Percentiles rank a stretch among this genome's conserved stretches.
Conservation (phyloP, 2,888 invertebrate species). For the Cryptocephalus moraei region DNA sequence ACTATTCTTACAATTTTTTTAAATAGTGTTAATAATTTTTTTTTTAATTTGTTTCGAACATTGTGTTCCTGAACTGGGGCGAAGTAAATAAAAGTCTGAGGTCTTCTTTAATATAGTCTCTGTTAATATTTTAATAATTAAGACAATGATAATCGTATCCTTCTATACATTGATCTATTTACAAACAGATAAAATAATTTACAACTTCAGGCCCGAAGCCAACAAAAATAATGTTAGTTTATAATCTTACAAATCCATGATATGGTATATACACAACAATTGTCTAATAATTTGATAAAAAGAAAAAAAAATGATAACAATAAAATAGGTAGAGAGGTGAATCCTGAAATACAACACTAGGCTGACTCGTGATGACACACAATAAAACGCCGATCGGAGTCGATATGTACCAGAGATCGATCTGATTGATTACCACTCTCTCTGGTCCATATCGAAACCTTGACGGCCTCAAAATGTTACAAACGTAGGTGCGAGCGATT, state of each 20-base stretch:
- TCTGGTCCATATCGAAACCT: no score
- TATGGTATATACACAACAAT: slow-evolving; percentile 40
- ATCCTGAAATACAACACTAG: slow-evolving; percentile 21
- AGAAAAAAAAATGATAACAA: slow-evolving; percentile 34
- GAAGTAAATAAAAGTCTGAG: slow-evolving; percentile 8
- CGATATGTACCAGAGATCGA: no score
- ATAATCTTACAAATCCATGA: slow-evolving; percentile 36
- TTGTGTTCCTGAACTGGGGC: background rate
- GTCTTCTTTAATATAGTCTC: slow-evolving; percentile 29
- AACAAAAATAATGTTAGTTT: slow-evolving; percentile 32
- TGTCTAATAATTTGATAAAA: slow-evolving; percentile 22
- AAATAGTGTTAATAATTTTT: background rate
- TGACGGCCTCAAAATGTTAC: slow-evolving; percentile 17
- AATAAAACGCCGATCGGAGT: slow-evolving; percentile 4
- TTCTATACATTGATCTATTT: slow-evolving; percentile 43
- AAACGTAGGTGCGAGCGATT: slow-evolving; percentile 20
- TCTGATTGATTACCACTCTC: no score
- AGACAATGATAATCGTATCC: slow-evolving; percentile 42
- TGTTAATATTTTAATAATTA: slow-evolving; percentile 40
- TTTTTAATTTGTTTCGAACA: no score
- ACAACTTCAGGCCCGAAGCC: slow-evolving; percentile 31
- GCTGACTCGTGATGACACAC: slow-evolving; percentile 21
- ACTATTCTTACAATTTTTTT: background rate
- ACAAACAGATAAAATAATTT: slow-evolving; percentile 41
- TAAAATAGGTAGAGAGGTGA: slow-evolving; percentile 14